Conservation (phyloP, 2,888 invertebrate species). For the Ellobium chinense region DNA sequence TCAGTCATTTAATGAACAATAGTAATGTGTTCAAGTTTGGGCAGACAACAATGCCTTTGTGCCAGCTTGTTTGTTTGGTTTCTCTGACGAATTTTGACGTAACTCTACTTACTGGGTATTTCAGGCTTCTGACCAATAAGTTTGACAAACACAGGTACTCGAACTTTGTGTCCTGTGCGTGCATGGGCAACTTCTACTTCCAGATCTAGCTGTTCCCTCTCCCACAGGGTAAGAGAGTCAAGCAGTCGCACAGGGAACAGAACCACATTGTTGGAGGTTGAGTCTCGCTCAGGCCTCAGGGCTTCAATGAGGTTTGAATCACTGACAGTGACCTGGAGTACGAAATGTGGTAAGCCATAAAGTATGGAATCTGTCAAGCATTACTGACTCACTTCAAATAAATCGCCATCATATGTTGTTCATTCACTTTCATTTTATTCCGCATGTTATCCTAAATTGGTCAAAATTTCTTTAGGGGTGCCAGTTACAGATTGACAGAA, state of each 20-base stretch:
- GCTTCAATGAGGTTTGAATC: slow-evolving; percentile 68
- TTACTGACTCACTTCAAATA: no score
- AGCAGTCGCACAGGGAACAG: slow-evolving; percentile 70
- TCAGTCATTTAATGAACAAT: no score
- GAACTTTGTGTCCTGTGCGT: slow-evolving; percentile 70
- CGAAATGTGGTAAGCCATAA: neutral
- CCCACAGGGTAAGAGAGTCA: slow-evolving; percentile 68
- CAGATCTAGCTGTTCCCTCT: slow-evolving; percentile 67
- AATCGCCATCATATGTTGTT: no score
- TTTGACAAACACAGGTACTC: slow-evolving; percentile 67
- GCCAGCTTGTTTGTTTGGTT: no score
- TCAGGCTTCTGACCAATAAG: slow-evolving; percentile 71
- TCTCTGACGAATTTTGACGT: no score
- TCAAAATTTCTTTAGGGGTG: no score
- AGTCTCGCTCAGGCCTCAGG: slow-evolving; percentile 63
- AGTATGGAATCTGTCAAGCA: no score
- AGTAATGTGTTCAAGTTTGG: no score
- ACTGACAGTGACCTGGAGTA: slow-evolving; percentile 65
- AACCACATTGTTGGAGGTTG: slow-evolving; percentile 60
- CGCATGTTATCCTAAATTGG: no score
- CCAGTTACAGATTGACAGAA: no score
- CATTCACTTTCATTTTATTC: no score
- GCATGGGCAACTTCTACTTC: slow-evolving; percentile 64
- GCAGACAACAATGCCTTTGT: no score
- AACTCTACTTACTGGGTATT: slow-evolving; percentile 61